Evolutionary conservation across 2,888 invertebrate genomes (phyloP).

Genomic region (Abrostola triplasia): DNA sequence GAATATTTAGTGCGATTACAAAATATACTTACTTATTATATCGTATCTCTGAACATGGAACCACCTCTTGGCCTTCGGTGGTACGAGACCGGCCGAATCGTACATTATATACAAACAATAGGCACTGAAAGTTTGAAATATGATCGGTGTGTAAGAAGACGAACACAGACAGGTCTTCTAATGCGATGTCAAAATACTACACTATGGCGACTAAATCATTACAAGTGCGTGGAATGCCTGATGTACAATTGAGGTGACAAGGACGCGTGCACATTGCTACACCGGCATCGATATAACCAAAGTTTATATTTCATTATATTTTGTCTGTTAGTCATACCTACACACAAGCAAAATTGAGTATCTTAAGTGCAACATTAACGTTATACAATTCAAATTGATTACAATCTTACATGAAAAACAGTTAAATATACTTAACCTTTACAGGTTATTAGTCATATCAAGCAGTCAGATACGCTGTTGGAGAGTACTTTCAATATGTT

Average conservation of each 20-base stretch:
- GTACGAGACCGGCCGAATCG: slow-evolving; percentile 61
- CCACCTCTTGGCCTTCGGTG: slow-evolving; percentile 58
- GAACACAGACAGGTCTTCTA: slow-evolving; percentile 55
- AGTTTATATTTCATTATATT: slow-evolving; percentile 34
- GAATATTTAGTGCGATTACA: slow-evolving; percentile 76
- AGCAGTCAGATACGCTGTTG: slow-evolving; percentile 17
- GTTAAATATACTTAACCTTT: slow-evolving; percentile 38
- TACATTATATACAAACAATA: slow-evolving; percentile 79
- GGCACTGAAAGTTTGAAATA: slow-evolving; percentile 79
- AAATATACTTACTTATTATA: slow-evolving; percentile 80
- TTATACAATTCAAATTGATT: slow-evolving; percentile 41
- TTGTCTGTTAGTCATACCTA: slow-evolving; percentile 35
- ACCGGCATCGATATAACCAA: slow-evolving; percentile 44
- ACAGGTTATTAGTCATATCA: slow-evolving; percentile 44
- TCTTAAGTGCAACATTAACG: slow-evolving; percentile 39
- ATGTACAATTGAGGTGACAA: slow-evolving; percentile 70
- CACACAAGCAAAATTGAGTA: slow-evolving; percentile 44
- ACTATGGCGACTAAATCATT: slow-evolving; percentile 74
- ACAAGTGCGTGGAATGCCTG: slow-evolving; percentile 74
- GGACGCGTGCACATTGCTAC: slow-evolving; percentile 45
- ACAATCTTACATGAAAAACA: slow-evolving; percentile 39
- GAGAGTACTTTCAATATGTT: slow-evolving; percentile 29
- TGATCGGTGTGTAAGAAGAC: slow-evolving; percentile 65
- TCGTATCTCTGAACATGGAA: slow-evolving; percentile 83
- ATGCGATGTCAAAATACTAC: slow-evolving; percentile 59